These are phyloP conservation scores for Trachelus tabidus DNA, from an alignment of 2,888 invertebrate genomes.

Conservation along the genomic window DNA sequence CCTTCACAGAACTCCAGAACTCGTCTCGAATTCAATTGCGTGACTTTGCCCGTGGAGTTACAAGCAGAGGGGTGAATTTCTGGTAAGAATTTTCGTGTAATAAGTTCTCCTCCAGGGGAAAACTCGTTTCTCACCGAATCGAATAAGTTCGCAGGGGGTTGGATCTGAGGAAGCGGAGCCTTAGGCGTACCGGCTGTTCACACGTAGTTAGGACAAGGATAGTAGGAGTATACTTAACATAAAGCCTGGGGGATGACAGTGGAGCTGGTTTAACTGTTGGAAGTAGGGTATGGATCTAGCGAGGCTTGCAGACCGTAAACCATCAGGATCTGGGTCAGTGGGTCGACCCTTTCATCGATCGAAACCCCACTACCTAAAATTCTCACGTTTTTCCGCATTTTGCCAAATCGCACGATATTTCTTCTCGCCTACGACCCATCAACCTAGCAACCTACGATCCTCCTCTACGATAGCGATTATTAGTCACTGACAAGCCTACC, in stretches of 20 bases:
- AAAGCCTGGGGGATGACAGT: not conserved
- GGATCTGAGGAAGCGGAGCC: not conserved
- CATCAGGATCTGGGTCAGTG: constrained; percentile 45
- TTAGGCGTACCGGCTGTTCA: not conserved
- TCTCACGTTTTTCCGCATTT: constrained; percentile 27
- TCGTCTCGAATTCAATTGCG: not conserved
- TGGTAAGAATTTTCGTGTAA: not conserved
- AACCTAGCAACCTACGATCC: not conserved
- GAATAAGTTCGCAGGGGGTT: constrained; percentile 1
- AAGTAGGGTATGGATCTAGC: constrained; percentile 30
- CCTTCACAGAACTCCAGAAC: not conserved
- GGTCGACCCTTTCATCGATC: constrained; percentile 53
- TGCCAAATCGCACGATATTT: constrained; percentile 7
- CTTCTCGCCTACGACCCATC: not conserved
- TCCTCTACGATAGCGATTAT: constrained; percentile 4
- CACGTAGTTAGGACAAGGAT: not conserved
- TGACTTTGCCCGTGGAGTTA: not conserved
- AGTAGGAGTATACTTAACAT: not conserved
- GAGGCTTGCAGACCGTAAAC: constrained; percentile 38
- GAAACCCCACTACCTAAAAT: constrained; percentile 42
- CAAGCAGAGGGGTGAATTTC: not conserved
- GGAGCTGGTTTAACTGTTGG: constrained; percentile 1
- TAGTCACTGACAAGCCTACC: not conserved
- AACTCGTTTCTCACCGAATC: constrained; percentile 2
- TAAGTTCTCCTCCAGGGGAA: not conserved